Percentiles rank a stretch among this genome's conserved stretches.
Evolutionary conservation across 2,888 invertebrate species (phyloP).

Genomic region (Drosophila quinaria): DNA sequence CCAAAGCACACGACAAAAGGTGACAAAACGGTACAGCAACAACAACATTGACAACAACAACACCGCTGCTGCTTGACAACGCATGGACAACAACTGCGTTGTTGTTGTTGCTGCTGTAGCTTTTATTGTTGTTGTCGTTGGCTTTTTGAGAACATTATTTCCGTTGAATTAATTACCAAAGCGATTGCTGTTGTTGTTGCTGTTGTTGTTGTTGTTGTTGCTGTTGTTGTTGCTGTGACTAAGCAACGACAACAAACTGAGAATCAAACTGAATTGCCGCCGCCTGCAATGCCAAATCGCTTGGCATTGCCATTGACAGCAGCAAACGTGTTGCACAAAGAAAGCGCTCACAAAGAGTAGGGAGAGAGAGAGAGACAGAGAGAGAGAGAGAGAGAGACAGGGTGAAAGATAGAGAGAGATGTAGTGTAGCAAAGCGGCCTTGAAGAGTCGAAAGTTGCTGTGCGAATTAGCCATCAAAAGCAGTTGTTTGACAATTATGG

Average conservation of each 20-base stretch:
- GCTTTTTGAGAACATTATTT: slow-evolving; percentile 58
- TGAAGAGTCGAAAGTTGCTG: slow-evolving; percentile 44
- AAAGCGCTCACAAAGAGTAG: slow-evolving; percentile 34
- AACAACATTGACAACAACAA: slow-evolving; percentile 7
- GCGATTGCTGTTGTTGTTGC: slow-evolving; percentile 30
- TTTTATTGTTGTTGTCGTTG: slow-evolving; percentile 25
- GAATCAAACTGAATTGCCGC: slow-evolving; percentile 59
- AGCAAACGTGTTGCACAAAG: slow-evolving; percentile 60
- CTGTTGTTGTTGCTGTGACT: slow-evolving; percentile 30
- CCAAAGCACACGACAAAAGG: slow-evolving; percentile 59
- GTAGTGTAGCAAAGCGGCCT: slow-evolving; percentile 28
- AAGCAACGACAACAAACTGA: slow-evolving; percentile 42
- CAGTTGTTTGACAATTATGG: slow-evolving; percentile 27
- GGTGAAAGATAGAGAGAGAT: neutral
- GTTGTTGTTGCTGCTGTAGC: slow-evolving; percentile 1
- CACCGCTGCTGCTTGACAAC: slow-evolving; percentile 36
- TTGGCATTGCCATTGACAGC: slow-evolving; percentile 57
- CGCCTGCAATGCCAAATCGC: slow-evolving; percentile 54
- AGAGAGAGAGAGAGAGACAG: neutral
- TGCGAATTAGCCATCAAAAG: slow-evolving; percentile 39
- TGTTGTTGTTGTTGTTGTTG: slow-evolving; percentile 9
- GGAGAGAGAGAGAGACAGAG: neutral
- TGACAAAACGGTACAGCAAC: slow-evolving; percentile 53
- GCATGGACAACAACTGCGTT: slow-evolving; percentile 25
- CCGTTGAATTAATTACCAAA: slow-evolving; percentile 70